Conservation (phyloP, 2,888 invertebrate species). For the Hymenopus coronatus region DNA sequence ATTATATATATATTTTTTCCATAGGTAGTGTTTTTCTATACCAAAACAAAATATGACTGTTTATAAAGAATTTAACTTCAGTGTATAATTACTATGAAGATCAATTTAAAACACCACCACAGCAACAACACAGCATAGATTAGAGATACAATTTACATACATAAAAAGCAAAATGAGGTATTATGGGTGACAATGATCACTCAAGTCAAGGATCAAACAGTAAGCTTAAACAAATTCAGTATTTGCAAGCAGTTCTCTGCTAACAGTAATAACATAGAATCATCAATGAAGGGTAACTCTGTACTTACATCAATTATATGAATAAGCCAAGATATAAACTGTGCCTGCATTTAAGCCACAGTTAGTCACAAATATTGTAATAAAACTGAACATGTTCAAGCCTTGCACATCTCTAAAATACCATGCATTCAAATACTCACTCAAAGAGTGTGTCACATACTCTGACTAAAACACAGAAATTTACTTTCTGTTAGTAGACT, state of each 20-base stretch:
- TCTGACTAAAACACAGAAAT: neutral
- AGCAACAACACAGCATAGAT: too few relatives aligned
- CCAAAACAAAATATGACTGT: too few relatives aligned
- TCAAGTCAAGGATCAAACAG: too few relatives aligned
- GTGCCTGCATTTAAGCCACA: neutral
- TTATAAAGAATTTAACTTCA: too few relatives aligned
- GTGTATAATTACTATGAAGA: too few relatives aligned
- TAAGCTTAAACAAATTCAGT: too few relatives aligned
- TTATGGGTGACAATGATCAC: too few relatives aligned
- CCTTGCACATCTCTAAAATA: neutral
- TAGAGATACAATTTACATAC: too few relatives aligned
- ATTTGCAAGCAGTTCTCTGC: neutral
- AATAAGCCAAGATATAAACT: neutral
- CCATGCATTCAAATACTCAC: neutral
- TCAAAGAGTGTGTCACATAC: neutral
- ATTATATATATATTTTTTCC: neutral
- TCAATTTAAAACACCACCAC: too few relatives aligned
- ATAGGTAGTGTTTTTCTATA: too few relatives aligned
- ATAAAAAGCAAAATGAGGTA: too few relatives aligned
- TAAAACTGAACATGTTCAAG: neutral
- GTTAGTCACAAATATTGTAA: neutral
- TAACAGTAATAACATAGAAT: neutral
- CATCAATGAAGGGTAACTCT: neutral
- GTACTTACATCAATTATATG: neutral
- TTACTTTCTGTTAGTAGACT: too few relatives aligned